Evolutionary conservation across 2,113 vertebrate genomes (phyloP), one percentile per base, ranked within the genome.

Genomic region (Parotia lawesii): DNA sequence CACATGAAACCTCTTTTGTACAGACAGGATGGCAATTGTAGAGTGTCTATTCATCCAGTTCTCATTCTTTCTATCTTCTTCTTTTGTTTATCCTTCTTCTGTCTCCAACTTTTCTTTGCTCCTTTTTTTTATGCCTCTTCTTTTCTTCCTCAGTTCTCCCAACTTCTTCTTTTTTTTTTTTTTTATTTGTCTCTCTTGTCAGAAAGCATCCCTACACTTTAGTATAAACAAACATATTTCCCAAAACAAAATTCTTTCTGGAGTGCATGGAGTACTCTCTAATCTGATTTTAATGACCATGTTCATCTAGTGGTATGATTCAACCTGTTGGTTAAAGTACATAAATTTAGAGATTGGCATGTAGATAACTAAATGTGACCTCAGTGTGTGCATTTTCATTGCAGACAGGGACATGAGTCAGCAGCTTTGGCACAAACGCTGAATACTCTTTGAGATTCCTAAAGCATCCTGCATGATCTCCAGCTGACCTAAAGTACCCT

Each of bases 121-220:
- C 3, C 1, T 10, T 67, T 60, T 69, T 37, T 38, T n/a, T 11
- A 25, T 57, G 16, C 0, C 6, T 45, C 4, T 37, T 79, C 5
- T 54, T 73, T 60, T 31, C 11, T 81, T 27, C 5, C 8, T 60
- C 12, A 15, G 2, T 45, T 53, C 33, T 87, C 24, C 5, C 13
- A 53, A 7, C 1, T 40, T 61, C 5, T 15, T 48, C 2, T 1
- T 16, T 73, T 35, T 61, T 50, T 14, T 37, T 37, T 37, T 38
- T 33, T 16, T 70, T 35, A 19, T 58, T 47, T 51, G 4, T 40
- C 8, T 4, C 37, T 47, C 21, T 47, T 57, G 6, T 37, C 22
- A 73, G 35, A 85, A 86, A 56, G 0, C 15, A 42, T 75, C 8
- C 11, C 6, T 38, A 9, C 0, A 0, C 2, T 66, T 54, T 47